Conservation (phyloP, 2,888 invertebrate species). For the Pachycephus smyrnensis region DNA sequence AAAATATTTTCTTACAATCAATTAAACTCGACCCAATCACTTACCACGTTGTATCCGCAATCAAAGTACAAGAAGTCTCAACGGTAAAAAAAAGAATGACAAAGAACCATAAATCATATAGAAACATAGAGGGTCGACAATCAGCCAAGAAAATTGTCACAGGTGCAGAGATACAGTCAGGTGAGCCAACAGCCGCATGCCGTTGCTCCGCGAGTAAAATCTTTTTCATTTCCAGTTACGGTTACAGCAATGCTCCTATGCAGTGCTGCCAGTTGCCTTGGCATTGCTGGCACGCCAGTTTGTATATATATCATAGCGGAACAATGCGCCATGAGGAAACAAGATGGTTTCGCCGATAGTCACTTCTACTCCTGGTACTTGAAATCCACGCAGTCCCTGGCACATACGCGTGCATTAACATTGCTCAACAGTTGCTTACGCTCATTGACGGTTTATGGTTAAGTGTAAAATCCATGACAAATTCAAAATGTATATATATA, state of each 20-base stretch:
- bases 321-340: conserved; percentile 40
- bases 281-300: background rate
- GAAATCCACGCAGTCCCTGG: background rate
- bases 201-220: background rate
- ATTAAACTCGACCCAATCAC: background rate
- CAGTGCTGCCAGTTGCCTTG: background rate
- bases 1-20: background rate
- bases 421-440: background rate
- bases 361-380: background rate
- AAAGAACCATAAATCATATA: background rate
- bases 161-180: background rate
- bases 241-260: background rate
- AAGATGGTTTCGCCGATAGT: conserved; percentile 33
- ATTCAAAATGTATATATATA: background rate
- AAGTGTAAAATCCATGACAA: background rate
- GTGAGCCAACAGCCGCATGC: background rate
- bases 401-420: background rate
- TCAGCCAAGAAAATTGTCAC: background rate
- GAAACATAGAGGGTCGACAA: background rate
- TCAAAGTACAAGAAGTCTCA: background rate
- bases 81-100: background rate
- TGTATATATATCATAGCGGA: conserved; percentile 5
- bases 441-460: background rate
- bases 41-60: background rate
- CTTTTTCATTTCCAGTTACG: background rate